Conservation (phyloP, 2,888 invertebrate species). For the Heliothis peltigera region DNA sequence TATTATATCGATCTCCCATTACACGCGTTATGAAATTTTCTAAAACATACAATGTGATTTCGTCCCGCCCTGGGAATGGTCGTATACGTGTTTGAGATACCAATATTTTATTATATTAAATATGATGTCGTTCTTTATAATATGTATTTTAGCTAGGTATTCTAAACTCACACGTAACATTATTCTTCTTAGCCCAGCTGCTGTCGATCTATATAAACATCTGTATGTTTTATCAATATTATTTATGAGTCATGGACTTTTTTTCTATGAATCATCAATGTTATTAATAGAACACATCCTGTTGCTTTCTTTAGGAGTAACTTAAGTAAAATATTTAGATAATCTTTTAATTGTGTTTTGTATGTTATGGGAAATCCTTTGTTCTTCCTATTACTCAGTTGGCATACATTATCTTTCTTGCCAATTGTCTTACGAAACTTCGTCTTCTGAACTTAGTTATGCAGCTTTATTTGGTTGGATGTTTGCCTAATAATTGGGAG, state of each 20-base stretch:
- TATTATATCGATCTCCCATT: too few species aligned
- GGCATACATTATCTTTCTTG: slow-evolving; percentile 11
- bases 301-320: slow-evolving; percentile 22
- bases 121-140: too few species aligned
- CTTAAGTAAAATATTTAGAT: neutral
- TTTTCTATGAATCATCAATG: slow-evolving; percentile 29
- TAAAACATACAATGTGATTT: too few species aligned
- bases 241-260: slow-evolving; percentile 33
- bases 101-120: too few species aligned
- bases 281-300: slow-evolving; percentile 40
- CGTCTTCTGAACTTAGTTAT: slow-evolving; percentile 3
- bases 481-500: slow-evolving; percentile 18
- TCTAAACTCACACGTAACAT: neutral
- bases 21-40: too few species aligned
- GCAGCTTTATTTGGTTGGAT: slow-evolving; percentile 28
- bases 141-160: too few species aligned
- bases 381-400: slow-evolving; percentile 11
- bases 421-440: slow-evolving; percentile 24
- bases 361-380: slow-evolving; percentile 3
- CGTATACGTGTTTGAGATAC: too few species aligned
- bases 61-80: too few species aligned
- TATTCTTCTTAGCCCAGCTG: neutral
- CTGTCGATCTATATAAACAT: slow-evolving; percentile 25
- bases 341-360: slow-evolving; percentile 1
- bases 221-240: slow-evolving; percentile 23